Percentiles rank a stretch among this genome's conserved stretches.
Conservation (phyloP, 2,113 vertebrate genomes). For the Spermophilus dauricus region DNA sequence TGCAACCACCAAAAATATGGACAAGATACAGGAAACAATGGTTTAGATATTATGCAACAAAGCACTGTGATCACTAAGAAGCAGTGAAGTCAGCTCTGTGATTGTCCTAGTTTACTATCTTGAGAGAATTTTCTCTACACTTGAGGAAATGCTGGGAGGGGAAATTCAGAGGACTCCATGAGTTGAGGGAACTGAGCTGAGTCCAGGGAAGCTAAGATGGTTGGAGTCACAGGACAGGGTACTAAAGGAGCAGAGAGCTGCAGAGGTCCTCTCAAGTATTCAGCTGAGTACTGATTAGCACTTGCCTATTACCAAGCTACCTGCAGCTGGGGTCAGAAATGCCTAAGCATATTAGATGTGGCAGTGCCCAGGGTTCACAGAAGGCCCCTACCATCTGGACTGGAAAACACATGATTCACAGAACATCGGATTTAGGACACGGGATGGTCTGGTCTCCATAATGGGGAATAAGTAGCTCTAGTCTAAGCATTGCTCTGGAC, state of each 20-base stretch:
- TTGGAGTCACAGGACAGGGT: background rate
- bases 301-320: background rate
- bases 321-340: background rate
- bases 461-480: background rate
- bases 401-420: background rate
- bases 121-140: background rate
- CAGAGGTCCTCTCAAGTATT: background rate
- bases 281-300: background rate
- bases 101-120: background rate
- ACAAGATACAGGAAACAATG: background rate
- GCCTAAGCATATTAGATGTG: background rate
- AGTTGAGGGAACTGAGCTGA: background rate
- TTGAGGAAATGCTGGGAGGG: background rate
- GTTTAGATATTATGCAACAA: background rate
- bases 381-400: too few relatives aligned
- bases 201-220: background rate
- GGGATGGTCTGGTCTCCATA: background rate
- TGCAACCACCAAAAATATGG: background rate
- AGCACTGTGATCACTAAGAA: background rate
- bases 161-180: background rate
- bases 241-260: background rate
- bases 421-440: background rate
- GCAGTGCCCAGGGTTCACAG: background rate
- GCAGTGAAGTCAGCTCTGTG: background rate
- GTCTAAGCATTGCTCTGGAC: background rate